These are phyloP conservation scores for Pontoporia blainvillei DNA, from an alignment of 2,113 vertebrate genomes.

Conservation along the genomic window DNA sequence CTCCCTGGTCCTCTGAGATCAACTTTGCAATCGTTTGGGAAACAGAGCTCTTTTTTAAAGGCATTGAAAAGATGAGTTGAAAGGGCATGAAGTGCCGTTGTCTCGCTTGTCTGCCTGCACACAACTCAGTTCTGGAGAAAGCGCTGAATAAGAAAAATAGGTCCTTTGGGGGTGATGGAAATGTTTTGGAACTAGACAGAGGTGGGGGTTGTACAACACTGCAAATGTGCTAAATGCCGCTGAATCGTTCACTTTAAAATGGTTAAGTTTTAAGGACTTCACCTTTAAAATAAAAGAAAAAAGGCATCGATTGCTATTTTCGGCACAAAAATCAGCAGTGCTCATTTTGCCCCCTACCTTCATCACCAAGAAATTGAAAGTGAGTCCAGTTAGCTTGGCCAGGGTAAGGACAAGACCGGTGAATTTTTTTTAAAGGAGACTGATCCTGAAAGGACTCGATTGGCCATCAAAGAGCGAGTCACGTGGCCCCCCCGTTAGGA, in stretches of 20 bases:
- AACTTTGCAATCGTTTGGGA: background rate
- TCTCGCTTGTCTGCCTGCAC: background rate
- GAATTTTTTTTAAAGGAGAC: background rate
- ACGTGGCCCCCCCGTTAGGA: background rate
- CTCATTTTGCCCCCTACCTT: background rate
- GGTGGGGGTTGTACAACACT: too few species aligned
- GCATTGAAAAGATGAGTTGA: background rate
- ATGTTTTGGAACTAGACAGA: background rate
- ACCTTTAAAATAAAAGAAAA: background rate
- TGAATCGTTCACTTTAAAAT: background rate
- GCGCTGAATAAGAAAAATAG: background rate
- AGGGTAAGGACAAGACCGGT: background rate
- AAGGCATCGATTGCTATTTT: background rate
- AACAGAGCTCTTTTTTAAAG: background rate
- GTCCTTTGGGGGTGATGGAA: background rate
- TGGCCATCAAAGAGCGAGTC: background rate
- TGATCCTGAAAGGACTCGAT: background rate
- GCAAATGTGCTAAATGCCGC: background rate
- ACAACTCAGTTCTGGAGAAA: background rate
- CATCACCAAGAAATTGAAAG: background rate
- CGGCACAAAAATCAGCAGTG: background rate
- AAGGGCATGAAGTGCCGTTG: rapidly evolving
- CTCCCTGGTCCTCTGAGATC: background rate
- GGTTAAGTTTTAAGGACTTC: background rate
- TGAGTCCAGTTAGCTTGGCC: background rate